These are phyloP conservation scores for Oncorhynchus keta DNA, from an alignment of 2,113 vertebrate species.

Conservation along the genomic window DNA sequence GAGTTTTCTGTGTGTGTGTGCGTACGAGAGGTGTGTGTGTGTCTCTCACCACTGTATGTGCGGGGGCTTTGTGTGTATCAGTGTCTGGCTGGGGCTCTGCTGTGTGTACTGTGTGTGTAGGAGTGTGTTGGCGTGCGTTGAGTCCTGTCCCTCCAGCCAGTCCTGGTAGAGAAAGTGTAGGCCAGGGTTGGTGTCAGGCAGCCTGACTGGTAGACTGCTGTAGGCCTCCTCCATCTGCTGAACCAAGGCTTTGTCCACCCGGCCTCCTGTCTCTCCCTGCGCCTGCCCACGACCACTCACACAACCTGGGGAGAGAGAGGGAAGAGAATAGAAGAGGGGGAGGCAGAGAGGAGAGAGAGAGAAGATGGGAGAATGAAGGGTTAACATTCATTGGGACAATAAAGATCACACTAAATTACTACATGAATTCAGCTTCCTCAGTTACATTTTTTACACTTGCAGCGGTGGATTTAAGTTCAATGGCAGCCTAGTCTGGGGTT, in stretches of 20 bases:
- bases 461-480: too few species aligned
- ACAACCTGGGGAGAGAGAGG: slow-evolving; percentile 76
- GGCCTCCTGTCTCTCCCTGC: slow-evolving; percentile 77
- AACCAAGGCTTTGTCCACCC: slow-evolving; percentile 79
- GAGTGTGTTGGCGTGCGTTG: slow-evolving; percentile 69
- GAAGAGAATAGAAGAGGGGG: not conserved
- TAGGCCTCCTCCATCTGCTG: slow-evolving; percentile 89
- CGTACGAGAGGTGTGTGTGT: too few species aligned
- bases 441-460: too few species aligned
- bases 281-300: slow-evolving; percentile 84
- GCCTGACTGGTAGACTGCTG: slow-evolving; percentile 75
- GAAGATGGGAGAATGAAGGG: not conserved
- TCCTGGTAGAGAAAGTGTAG: slow-evolving; percentile 85
- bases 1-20: too few species aligned
- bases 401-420: too few species aligned
- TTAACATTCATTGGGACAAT: too few species aligned
- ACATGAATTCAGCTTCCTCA: not conserved
- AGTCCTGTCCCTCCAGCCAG: slow-evolving; percentile 88
- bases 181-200: slow-evolving; percentile 75
- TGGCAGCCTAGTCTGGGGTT: too few species aligned
- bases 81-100: slow-evolving; percentile 35
- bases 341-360: not conserved
- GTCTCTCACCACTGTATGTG: slow-evolving; percentile 76
- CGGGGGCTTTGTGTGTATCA: slow-evolving; percentile 55
- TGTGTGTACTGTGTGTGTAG: slow-evolving; percentile 80